Evolutionary conservation across 2,888 invertebrate species (phyloP), one percentile per base, ranked within the genome.

Genomic region (Amphipoea oculea): DNA sequence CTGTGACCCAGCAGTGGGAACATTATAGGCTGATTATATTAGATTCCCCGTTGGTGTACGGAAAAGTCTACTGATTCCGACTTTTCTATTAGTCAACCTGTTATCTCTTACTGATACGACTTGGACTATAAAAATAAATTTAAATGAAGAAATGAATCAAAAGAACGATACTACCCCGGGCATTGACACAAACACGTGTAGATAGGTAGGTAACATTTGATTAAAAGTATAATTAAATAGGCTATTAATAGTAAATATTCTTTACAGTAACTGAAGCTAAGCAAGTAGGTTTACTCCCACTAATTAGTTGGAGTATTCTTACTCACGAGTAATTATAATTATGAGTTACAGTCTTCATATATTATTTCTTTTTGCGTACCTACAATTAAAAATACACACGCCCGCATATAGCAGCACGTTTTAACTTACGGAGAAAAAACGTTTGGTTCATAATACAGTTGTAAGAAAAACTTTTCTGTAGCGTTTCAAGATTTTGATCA

Each of bases 401-500:
- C 2, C 17, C 17, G 23, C 60, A 72, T 63, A 54, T 54, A 57
- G 69, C 48, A 36, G n/a, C 66, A 66, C 48, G 60, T 66, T 40
- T 62, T 60, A 67, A 67, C 54, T 66, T n/a, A 73, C 51, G 11
- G 29, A 63, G 36, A 51, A 63, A 82, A 66, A 65, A 51, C 51
- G 11, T 29, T 63, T 62, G 14, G 65, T 66, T 51, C 42, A 48
- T 54, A 76, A 0, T 48, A 72, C 63, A 75, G 17, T 71, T 68
- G 70, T 77, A 68, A 76, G 62, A 81, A 86, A 87, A 87, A 78
- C 70, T 51, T 76, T 72, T 62, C 48, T 51, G 66, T 83, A 76
- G 73, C 60, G 73, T 85, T 84, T 76, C 66, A 57, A 76, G 85
- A 88, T 88, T 72, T 71, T 71, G 66, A 88, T 88, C 88, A 67